These are phyloP conservation scores for Ectropis crepuscularia DNA, from an alignment of 2,888 invertebrate species.

Conservation along the genomic window DNA sequence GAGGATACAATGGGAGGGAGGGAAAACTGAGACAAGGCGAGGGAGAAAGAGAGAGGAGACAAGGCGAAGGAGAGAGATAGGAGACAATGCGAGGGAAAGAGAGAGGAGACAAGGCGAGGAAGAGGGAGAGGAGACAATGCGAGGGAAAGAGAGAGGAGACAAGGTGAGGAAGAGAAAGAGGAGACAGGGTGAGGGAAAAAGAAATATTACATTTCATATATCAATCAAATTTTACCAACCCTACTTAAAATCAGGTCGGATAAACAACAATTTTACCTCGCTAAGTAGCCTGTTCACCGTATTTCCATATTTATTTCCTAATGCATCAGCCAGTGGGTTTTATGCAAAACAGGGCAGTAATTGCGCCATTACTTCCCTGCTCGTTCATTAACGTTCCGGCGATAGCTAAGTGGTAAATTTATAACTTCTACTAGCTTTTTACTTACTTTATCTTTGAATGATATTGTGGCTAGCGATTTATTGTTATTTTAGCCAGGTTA, in stretches of 20 bases:
- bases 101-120: too few species aligned
- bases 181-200: too few species aligned
- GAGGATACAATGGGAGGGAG: too few species aligned
- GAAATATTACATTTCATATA: background rate
- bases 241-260: background rate
- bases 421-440: slow-evolving; percentile 33
- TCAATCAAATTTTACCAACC: background rate
- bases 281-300: slow-evolving; percentile 4
- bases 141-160: too few species aligned
- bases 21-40: too few species aligned
- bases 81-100: too few species aligned
- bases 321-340: slow-evolving; percentile 57
- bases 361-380: slow-evolving; percentile 63
- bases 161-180: too few species aligned
- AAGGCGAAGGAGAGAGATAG: too few species aligned
- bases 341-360: slow-evolving; percentile 63
- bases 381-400: slow-evolving; percentile 63
- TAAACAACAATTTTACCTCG: background rate
- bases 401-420: slow-evolving; percentile 49
- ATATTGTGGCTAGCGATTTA: slow-evolving; percentile 10
- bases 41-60: too few species aligned
- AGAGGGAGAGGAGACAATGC: too few species aligned
- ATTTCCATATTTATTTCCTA: slow-evolving; percentile 36
- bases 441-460: slow-evolving; percentile 33
- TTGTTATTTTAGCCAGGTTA: background rate